Conservation (phyloP, 2,888 invertebrate genomes). For the Acanthosepion esculentum region DNA sequence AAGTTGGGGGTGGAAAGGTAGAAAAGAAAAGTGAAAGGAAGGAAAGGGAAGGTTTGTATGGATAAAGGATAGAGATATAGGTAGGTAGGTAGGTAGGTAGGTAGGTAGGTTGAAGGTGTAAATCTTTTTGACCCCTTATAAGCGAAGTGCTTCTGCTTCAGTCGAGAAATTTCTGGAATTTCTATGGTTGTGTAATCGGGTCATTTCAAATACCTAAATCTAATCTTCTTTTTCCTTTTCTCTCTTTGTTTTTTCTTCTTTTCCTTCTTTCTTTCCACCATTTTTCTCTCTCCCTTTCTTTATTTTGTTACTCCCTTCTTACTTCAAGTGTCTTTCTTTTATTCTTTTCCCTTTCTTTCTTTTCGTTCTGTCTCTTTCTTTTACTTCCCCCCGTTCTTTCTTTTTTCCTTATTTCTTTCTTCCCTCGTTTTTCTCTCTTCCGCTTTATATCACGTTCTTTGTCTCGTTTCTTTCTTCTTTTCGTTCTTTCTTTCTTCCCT, state of each 20-base stretch:
- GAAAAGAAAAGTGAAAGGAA: not conserved
- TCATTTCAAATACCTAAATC: not conserved
- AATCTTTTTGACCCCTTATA: not conserved
- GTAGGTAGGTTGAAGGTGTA: not conserved
- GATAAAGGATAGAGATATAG: no score
- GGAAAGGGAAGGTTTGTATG: not conserved
- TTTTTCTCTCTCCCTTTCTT: not conserved
- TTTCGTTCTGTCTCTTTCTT: no score
- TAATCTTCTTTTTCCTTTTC: not conserved
- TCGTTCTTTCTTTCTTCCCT: not conserved
- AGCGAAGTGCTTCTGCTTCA: not conserved
- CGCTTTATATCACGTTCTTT: no score
- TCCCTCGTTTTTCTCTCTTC: not conserved
- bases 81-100: not conserved
- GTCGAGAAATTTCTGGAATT: not conserved
- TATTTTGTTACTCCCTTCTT: no score
- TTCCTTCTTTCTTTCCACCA: no score
- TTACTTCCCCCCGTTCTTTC: not conserved
- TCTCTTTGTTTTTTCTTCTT: not conserved
- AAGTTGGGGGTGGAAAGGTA: not conserved
- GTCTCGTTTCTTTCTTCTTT: no score
- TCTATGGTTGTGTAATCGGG: not conserved
- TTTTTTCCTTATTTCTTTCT: not conserved
- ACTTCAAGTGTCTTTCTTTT: no score
- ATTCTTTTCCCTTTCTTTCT: no score